Base-by-base conservation (phyloP, 2,888 invertebrate species). In the Dasypogon diadema region DNA sequence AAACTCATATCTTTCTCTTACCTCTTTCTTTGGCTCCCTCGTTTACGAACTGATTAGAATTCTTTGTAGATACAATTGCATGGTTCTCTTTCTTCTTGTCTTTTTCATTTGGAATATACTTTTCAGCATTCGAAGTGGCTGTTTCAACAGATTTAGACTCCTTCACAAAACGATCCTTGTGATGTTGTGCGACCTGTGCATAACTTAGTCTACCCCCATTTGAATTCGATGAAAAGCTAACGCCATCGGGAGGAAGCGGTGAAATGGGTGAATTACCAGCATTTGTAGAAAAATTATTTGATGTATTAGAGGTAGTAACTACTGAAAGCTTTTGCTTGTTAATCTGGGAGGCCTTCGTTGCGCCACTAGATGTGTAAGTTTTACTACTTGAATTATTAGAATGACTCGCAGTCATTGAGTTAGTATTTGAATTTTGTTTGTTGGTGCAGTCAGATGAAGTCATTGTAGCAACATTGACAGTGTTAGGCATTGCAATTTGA, bases 101-200 rank as follows among this genome's bases (percentile, higher is more conserved):
- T 51, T 74, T 78, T 37, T 77, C 79, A 34, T 22, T 56, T 34
- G 58, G 42, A 42, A 54, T 72, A 46, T 78, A 78, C 21, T 79
- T 79, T 74, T 75, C 68, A 76, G 65, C 56, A 76, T 60, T 63
- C 56, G 55, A 34, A 18, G 46, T 24, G 58, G 30, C 16, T 10
- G 51, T 34, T 65, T 70, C 75, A 48, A 74, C 76, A 22, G 76
- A 75, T 60, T 78, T 78, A 56, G 79, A 79, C 46, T 81, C 83
- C 54, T 83, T 80, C 74, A 82, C 81, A 30, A 82, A 79, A 48
- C 85, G 84, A 79, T 90, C 88, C 81, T 89, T 89, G 80, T 89
- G 88, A 82, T 90, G 90, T 82, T 91, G 91, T 46, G 91, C 91
- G 77, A 90, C 91, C 85, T 91, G 91, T 77, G 91, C 91, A 83